These are phyloP conservation scores for Brachirus orientalis DNA, from an alignment of 2,113 vertebrate species.

Conservation along the genomic window DNA sequence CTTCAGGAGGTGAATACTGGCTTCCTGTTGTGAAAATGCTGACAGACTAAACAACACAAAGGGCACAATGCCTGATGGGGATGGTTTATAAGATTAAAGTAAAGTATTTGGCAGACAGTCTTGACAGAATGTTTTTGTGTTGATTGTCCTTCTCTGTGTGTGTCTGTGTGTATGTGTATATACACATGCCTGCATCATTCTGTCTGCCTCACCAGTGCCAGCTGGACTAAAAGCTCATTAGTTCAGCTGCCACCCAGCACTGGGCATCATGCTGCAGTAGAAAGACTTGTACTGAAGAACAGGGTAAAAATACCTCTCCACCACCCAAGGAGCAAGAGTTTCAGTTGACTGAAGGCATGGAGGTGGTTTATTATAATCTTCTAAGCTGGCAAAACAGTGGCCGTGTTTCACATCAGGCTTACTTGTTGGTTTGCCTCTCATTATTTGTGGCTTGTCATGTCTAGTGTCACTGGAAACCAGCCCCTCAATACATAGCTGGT, in stretches of 20 bases:
- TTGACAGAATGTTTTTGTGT: slow-evolving; percentile 55
- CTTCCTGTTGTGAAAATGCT: slow-evolving; percentile 75
- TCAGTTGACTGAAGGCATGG: slow-evolving; percentile 9
- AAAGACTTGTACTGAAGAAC: slow-evolving; percentile 35
- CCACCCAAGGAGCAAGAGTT: slow-evolving; percentile 20
- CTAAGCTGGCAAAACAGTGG: neutral
- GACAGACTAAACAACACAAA: slow-evolving; percentile 75
- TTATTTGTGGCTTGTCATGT: slow-evolving; percentile 11
- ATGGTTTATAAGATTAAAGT: slow-evolving; percentile 82
- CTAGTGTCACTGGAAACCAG: too few relatives aligned
- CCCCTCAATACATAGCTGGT: too few relatives aligned
- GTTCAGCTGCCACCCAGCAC: slow-evolving; percentile 62
- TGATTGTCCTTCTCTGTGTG: slow-evolving; percentile 28
- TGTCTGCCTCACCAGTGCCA: slow-evolving; percentile 46
- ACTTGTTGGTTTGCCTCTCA: slow-evolving; percentile 12
- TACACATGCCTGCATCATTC: slow-evolving; percentile 35
- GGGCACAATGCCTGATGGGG: slow-evolving; percentile 73
- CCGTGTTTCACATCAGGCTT: slow-evolving; percentile 5
- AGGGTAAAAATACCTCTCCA: slow-evolving; percentile 12
- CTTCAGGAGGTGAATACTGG: slow-evolving; percentile 52
- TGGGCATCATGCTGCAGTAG: slow-evolving; percentile 48
- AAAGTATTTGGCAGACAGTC: slow-evolving; percentile 76
- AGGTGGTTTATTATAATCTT: slow-evolving; percentile 1
- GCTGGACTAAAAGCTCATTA: slow-evolving; percentile 73
- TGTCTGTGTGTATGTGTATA: neutral